These are phyloP conservation scores for Margaritifera margaritifera DNA, from an alignment of 2,888 invertebrate species.

Conservation along the genomic window DNA sequence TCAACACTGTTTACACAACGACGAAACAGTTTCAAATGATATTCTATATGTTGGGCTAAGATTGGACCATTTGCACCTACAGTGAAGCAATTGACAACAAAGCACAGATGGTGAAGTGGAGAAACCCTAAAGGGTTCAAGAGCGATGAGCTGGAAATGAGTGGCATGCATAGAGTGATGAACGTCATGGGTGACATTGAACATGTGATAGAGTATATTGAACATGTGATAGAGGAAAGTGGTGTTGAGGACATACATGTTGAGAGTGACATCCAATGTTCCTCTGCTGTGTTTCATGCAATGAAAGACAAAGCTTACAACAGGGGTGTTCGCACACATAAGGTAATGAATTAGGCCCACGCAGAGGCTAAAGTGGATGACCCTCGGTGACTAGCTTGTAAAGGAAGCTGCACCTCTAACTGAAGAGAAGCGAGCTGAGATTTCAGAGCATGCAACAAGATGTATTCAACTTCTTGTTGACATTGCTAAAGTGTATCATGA, in stretches of 20 bases:
- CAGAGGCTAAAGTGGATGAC: slow-evolving; percentile 3
- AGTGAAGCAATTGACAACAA: slow-evolving; percentile 24
- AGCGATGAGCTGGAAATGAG: no score
- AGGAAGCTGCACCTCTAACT: neutral
- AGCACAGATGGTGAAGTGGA: slow-evolving; percentile 22
- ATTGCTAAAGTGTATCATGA: slow-evolving; percentile 1
- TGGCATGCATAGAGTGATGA: slow-evolving; percentile 21
- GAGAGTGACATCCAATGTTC: slow-evolving; percentile 13
- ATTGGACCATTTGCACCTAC: slow-evolving; percentile 17
- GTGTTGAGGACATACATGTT: slow-evolving; percentile 1
- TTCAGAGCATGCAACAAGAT: neutral
- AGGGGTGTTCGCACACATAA: slow-evolving; percentile 16
- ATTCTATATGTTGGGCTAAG: slow-evolving; percentile 11
- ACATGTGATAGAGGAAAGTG: slow-evolving; percentile 5
- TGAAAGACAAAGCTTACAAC: slow-evolving; percentile 21
- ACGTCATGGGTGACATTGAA: slow-evolving; percentile 19
- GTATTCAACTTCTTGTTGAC: neutral
- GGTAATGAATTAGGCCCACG: slow-evolving; percentile 12
- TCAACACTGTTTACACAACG: slow-evolving; percentile 12
- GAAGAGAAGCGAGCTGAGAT: slow-evolving; percentile 1
- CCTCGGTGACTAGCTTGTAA: slow-evolving; percentile 5
- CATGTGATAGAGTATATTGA: no score
- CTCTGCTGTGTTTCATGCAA: slow-evolving; percentile 6
- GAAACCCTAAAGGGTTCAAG: no score
- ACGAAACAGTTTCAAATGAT: slow-evolving; percentile 16